These are phyloP conservation scores for Stramonita haemastoma DNA, from an alignment of 2,888 invertebrate genomes.

Conservation along the genomic window DNA sequence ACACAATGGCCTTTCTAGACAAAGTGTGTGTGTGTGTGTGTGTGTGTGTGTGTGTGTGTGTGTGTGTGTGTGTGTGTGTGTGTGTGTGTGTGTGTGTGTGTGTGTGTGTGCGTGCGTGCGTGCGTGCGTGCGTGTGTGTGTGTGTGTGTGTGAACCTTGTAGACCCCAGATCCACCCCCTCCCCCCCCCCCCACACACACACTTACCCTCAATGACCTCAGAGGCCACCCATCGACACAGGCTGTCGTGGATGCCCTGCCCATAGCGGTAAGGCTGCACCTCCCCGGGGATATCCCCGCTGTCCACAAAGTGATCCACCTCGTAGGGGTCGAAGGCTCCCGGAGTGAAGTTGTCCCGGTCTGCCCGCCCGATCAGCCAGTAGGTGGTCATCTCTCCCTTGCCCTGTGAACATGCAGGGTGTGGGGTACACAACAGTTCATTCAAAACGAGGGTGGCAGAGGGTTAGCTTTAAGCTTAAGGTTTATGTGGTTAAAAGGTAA, in stretches of 20 bases:
- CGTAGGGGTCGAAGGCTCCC: slow-evolving; percentile 18
- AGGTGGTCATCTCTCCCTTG: slow-evolving; percentile 49
- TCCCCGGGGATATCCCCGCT: slow-evolving; percentile 35
- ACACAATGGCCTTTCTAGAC: too few relatives aligned
- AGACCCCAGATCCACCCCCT: too few relatives aligned
- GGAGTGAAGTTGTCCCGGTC: slow-evolving; percentile 29
- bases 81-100: not conserved
- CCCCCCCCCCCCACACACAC: not conserved
- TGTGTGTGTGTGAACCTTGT: not conserved
- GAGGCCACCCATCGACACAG: not conserved
- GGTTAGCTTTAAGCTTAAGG: too few relatives aligned
- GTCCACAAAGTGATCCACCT: slow-evolving; percentile 14
- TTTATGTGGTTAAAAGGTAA: too few relatives aligned
- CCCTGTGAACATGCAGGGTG: slow-evolving; percentile 25
- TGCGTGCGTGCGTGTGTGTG: slow-evolving; percentile 5
- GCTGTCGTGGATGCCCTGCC: not conserved
- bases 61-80: not conserved
- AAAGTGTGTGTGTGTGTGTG: too few relatives aligned
- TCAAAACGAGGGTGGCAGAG: too few relatives aligned
- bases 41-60: not conserved
- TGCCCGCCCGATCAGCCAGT: slow-evolving; percentile 42
- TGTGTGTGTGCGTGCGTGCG: not conserved
- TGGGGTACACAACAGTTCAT: too few relatives aligned
- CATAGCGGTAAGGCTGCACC: slow-evolving; percentile 24
- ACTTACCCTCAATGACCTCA: not conserved